Conservation (phyloP, 53 echinoderm and acorn worm genomes). For the Arbacia lixula region DNA sequence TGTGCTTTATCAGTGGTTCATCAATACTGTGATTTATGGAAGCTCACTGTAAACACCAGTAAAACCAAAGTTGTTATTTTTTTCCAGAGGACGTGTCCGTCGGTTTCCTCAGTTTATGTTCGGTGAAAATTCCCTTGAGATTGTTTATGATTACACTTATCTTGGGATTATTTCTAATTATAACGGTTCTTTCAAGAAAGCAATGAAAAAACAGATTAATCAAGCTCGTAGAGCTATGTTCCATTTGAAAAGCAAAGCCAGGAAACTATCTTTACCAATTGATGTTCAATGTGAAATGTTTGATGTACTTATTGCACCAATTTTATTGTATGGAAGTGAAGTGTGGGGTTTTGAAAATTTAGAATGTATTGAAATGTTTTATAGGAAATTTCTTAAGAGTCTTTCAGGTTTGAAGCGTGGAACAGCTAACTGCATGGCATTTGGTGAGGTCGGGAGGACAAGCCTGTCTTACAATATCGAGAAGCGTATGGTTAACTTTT, state of each 20-base stretch:
- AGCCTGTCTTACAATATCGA: background rate
- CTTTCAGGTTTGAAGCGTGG: slow-evolving; percentile 11
- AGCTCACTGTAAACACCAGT: background rate
- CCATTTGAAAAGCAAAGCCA: background rate
- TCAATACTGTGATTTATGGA: background rate
- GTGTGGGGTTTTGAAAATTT: slow-evolving; percentile 16
- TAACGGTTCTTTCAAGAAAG: slow-evolving; percentile 33
- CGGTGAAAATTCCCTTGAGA: background rate
- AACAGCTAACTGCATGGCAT: slow-evolving; percentile 27
- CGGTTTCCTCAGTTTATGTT: background rate
- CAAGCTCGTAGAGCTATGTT: slow-evolving; percentile 48
- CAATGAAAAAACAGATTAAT: slow-evolving; percentile 34
- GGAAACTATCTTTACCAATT: background rate
- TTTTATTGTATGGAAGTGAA: slow-evolving; percentile 52
- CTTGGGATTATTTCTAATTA: no score
- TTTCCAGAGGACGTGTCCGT: background rate
- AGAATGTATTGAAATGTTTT: slow-evolving; percentile 28
- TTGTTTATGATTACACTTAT: slow-evolving; percentile 48
- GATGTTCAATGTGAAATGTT: slow-evolving; percentile 18
- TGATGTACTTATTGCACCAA: background rate
- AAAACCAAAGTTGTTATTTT: slow-evolving; percentile 52
- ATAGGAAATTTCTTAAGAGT: slow-evolving; percentile 14
- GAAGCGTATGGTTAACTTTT: slow-evolving; percentile 32
- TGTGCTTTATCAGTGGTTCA: background rate
- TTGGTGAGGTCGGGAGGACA: slow-evolving; percentile 32